A percentile compares a stretch with the other conserved stretches of the same genome.
Conservation (phyloP, 2,113 vertebrate species). For the Alligator mississippiensis region DNA sequence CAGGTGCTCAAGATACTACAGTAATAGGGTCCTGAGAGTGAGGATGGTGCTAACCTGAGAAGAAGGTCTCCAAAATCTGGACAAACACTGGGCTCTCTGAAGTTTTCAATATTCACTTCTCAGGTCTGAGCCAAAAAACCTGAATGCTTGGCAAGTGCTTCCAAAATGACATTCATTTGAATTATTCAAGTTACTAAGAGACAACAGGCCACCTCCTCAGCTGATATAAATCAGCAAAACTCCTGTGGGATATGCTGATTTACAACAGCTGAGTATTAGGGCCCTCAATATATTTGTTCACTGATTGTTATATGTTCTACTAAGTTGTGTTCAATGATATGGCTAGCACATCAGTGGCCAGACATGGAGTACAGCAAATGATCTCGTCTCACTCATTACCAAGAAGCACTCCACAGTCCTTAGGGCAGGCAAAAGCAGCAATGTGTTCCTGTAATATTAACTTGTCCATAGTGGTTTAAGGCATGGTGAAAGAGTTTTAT, state of each 20-base stretch:
- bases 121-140: neutral
- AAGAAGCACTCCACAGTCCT: neutral
- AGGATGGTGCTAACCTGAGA: accelerated
- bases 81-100: neutral
- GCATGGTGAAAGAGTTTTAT: neutral
- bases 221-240: no score
- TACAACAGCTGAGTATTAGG: neutral
- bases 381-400: neutral
- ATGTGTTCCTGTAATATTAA: neutral
- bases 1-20: neutral
- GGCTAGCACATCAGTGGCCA: neutral
- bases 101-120: neutral
- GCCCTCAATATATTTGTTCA: accelerated
- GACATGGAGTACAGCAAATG: neutral
- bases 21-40: neutral
- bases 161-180: neutral
- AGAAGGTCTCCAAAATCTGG: accelerated
- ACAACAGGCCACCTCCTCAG: no score
- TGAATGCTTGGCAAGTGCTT: neutral
- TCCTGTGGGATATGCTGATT: neutral
- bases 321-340: neutral
- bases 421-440: accelerated
- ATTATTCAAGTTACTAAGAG: no score
- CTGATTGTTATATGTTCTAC: neutral
- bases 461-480: neutral